These are phyloP conservation scores for Cyclina sinensis DNA, from an alignment of 1,140 invertebrate genomes.

Conservation along the genomic window DNA sequence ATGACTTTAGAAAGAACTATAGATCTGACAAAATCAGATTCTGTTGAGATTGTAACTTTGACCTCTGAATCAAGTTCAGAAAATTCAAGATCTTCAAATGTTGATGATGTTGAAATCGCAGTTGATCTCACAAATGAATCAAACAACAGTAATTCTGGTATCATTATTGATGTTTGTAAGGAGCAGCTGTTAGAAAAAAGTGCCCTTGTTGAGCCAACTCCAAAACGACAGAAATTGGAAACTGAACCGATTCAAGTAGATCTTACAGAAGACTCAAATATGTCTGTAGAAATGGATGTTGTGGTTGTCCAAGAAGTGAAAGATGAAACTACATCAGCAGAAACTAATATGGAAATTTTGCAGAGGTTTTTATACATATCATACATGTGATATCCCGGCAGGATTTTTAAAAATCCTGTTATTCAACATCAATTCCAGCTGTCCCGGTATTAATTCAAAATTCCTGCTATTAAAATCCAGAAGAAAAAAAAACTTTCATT, in stretches of 20 bases:
- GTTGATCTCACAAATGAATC: slow-evolving; percentile 24
- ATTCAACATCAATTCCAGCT: too few relatives aligned
- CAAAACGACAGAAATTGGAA: not conserved
- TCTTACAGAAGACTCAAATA: not conserved
- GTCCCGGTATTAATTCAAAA: too few relatives aligned
- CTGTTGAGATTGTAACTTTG: not conserved
- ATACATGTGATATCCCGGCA: too few relatives aligned
- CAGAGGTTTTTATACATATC: too few relatives aligned
- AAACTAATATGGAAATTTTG: not conserved
- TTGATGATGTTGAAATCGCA: not conserved
- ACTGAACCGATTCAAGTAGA: not conserved
- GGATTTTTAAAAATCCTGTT: too few relatives aligned
- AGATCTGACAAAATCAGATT: slow-evolving; percentile 28
- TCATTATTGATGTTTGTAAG: not conserved
- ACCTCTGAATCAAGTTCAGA: not conserved
- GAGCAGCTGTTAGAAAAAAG: not conserved
- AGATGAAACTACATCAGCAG: not conserved
- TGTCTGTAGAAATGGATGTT: not conserved
- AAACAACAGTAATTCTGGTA: not conserved
- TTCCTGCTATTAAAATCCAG: too few relatives aligned
- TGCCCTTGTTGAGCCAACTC: not conserved
- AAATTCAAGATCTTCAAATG: not conserved
- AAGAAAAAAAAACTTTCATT: too few relatives aligned
- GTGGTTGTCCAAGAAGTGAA: not conserved
- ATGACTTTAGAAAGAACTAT: not conserved